Percentiles rank a stretch among this genome's conserved stretches.
These are phyloP conservation scores for Cantharis lateralis DNA, from an alignment of 2,888 invertebrate species.

Conservation along the genomic window DNA sequence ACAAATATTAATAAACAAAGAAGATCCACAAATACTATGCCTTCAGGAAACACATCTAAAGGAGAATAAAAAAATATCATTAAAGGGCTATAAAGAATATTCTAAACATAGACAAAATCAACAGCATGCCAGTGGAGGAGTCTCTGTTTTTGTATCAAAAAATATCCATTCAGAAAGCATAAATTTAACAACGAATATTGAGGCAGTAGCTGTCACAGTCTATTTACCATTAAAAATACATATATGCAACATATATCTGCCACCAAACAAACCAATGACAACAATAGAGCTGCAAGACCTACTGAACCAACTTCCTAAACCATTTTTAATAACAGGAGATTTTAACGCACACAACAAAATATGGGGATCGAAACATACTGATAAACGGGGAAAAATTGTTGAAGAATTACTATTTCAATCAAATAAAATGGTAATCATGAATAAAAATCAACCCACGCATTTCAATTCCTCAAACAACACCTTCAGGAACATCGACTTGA, in stretches of 20 bases:
- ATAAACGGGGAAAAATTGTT: background rate
- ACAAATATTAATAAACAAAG: background rate
- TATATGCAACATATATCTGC: background rate
- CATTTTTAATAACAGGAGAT: conserved; percentile 25
- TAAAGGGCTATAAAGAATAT: background rate
- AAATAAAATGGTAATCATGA: background rate
- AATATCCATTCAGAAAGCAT: background rate
- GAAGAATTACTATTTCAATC: background rate
- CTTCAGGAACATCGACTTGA: background rate
- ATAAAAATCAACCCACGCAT: background rate
- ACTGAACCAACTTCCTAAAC: conserved; percentile 13
- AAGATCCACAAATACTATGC: background rate
- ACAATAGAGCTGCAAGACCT: background rate
- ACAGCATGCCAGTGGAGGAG: background rate
- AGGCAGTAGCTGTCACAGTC: background rate
- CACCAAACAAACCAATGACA: background rate
- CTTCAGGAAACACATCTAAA: background rate
- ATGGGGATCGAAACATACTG: conserved; percentile 18
- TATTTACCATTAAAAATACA: background rate
- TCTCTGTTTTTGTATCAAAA: background rate
- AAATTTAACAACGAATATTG: background rate
- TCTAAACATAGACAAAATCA: background rate
- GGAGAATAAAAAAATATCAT: background rate
- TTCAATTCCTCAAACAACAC: background rate
- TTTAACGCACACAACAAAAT: conserved; percentile 27